Evolutionary conservation across 2,797 vertebrate genomes (phyloP), one percentile per base, ranked within the genome.

Genomic region (Danio albolineatus): DNA sequence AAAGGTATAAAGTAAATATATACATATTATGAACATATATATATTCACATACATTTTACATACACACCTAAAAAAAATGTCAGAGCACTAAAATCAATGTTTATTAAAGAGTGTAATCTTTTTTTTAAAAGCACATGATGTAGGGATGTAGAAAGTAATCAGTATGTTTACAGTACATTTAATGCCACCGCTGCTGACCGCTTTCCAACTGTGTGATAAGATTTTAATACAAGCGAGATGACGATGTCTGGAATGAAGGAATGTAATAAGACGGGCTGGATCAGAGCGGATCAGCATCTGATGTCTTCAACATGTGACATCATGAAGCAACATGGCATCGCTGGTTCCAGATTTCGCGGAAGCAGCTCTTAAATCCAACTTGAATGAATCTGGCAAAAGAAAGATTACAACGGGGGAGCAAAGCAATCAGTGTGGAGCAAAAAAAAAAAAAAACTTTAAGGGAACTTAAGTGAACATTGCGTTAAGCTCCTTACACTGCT

Each of bases 361-460:
- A 13, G 51, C 61, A 61, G 60, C 57, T 39, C 62, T 43, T 43
- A 72, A 73, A 73, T 73, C 71, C 71, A 43, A 46, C 43, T 78
- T 70, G 46, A 78, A 70, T 49, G 36, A 70, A 49, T 69, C 64
- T 60, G 8, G 46, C 44, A 41, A 70, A 70, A 41, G 46, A 59
- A 69, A 78, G 76, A 69, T 78, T 78, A 51, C 6, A 36, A 60
- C 16, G 13, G 21, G 53, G 39, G 51, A 21, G 61, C 21, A 54
- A 65, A 60, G 76, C 76, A 78, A 78, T 78, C 76, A 78, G 14
- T 28, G 44, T 51, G 64, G 48, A 67, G 48, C 28, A 28, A 28
- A 28, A 46, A n/a, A n/a, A 75, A 43, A 53, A 53, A 75, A 65
- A 57, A 54, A 69, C 51, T 51, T 70, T 39, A 39, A 78, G 65